Evolutionary conservation across 2,797 vertebrate genomes (phyloP).

Genomic region (Tenualosa thibaudeaui): DNA sequence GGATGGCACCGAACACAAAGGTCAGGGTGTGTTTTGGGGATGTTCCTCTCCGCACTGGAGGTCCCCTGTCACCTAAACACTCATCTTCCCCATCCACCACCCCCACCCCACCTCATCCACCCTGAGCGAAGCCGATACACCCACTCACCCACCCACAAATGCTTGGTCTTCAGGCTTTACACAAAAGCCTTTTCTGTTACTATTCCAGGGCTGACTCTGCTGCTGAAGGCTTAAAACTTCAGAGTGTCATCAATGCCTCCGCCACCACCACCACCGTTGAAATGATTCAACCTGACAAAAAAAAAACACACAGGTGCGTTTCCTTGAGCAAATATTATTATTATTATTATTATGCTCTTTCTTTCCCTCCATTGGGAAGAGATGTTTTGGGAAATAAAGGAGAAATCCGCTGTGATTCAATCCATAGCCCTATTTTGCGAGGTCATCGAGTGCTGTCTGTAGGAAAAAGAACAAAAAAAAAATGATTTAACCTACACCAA

Average conservation of each 20-base stretch:
- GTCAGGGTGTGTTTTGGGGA: conserved; percentile 3
- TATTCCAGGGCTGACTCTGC: background rate
- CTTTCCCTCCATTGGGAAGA: background rate
- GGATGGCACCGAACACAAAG: background rate
- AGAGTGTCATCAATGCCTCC: background rate
- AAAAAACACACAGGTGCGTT: background rate
- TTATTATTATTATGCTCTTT: too few relatives aligned
- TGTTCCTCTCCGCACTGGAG: background rate
- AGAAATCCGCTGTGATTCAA: too few relatives aligned
- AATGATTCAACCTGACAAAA: background rate
- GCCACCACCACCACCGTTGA: background rate
- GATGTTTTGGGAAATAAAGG: background rate
- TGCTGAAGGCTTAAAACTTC: background rate
- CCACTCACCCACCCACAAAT: background rate
- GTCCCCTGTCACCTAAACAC: background rate
- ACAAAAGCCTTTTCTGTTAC: background rate
- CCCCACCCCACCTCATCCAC: background rate
- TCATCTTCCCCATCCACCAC: too few relatives aligned
- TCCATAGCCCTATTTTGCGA: too few relatives aligned
- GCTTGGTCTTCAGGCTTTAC: background rate
- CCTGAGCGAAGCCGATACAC: background rate
- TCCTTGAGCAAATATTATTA: background rate
- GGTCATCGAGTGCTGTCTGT: too few relatives aligned
- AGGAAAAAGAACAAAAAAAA: too few relatives aligned
- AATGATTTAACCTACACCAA: too few relatives aligned